Conservation (phyloP, 2,113 vertebrate species). For the Psittacula cyanocephala region DNA sequence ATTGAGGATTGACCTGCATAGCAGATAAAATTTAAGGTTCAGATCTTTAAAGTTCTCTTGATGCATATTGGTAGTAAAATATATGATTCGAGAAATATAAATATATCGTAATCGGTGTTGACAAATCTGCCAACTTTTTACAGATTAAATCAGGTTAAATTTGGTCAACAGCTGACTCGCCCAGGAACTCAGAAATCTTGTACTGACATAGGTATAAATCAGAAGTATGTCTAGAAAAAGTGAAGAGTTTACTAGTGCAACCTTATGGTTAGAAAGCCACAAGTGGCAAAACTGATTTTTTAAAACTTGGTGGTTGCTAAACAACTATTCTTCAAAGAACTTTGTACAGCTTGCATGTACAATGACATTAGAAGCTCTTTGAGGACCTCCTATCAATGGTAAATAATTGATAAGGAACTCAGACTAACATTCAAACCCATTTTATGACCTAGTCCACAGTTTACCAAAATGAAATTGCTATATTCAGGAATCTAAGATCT, state of each 20-base stretch:
- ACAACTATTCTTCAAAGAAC: not conserved
- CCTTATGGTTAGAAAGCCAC: not conserved
- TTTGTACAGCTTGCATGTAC: fast-evolving
- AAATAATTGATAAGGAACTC: not conserved
- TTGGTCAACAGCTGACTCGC: not conserved
- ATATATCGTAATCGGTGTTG: not conserved
- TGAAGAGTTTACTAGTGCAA: not conserved
- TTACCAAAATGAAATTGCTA: not conserved
- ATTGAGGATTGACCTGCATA: not conserved
- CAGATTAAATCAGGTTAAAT: not conserved
- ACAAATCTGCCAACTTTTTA: not conserved
- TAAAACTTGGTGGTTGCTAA: not conserved
- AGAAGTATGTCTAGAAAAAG: not conserved
- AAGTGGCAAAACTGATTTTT: not conserved
- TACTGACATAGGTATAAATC: not conserved
- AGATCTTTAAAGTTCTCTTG: not conserved
- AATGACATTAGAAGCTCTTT: not conserved
- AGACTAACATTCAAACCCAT: not conserved
- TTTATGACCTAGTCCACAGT: not conserved
- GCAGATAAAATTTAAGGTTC: not conserved
- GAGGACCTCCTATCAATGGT: not conserved
- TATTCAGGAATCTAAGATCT: not conserved
- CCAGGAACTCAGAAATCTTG: not conserved
- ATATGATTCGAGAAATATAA: not conserved
- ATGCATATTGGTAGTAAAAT: not conserved